Base-by-base conservation (phyloP, 2,797 vertebrate species). In the Tapirus indicus region DNA sequence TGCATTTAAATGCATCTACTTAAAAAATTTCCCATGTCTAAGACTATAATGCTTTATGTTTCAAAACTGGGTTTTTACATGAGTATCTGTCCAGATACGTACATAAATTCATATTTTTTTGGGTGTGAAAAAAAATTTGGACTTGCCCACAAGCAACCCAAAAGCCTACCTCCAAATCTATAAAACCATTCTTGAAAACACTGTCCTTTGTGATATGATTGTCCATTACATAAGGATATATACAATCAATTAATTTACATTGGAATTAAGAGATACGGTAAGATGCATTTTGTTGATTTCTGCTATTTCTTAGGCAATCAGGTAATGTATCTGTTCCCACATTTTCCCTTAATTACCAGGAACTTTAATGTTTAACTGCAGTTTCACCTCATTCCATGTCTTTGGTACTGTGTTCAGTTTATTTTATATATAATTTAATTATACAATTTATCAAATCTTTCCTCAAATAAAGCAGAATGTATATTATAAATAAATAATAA, bases 231-330 rank as follows among this genome's bases (percentile, higher is more conserved):
- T 25, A 71, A 77, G 52, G 8, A 80, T 58, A 16, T 38, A 27
- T 4, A 75, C 0, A 94, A 77, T 56, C 64, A 49, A 35, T 68
- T 87, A 86, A 90, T 86, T 79, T 97, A 47, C 5, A 49, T 11
- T 80, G 25, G 41, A 86, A 80, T 77, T 88, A 44, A 49, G 66
- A 92, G 92, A 75, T n/a, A n/a, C n/a, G n/a, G n/a, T n/a, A n/a
- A n/a, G n/a, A n/a, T n/a, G n/a, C n/a, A n/a, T n/a, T n/a, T n/a
- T n/a, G n/a, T n/a, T n/a, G n/a, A n/a, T n/a, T n/a, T n/a, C n/a
- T n/a, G n/a, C n/a, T n/a, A n/a, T n/a, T n/a, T n/a, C n/a, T n/a
- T n/a, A n/a, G n/a, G n/a, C n/a, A n/a, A n/a, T n/a, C n/a, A n/a
- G n/a, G n/a, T n/a, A n/a, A n/a, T n/a, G n/a, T n/a, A n/a, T n/a